phyloP scores from a whole-genome alignment of 1,140 invertebrate genomes.

The Ceratina australensis region DNA sequence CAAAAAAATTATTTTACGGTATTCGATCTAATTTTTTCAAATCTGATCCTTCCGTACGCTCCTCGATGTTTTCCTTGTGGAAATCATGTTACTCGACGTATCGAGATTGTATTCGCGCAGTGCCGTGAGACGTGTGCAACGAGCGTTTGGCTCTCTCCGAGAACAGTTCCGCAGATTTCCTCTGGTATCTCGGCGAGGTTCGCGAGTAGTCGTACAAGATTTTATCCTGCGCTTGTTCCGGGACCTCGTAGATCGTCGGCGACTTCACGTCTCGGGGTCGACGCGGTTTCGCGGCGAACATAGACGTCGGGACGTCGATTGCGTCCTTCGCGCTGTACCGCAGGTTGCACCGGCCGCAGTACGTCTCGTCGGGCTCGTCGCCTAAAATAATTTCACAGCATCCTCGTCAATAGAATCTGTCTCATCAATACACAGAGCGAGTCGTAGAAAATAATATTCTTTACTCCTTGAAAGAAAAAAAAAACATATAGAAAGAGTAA shows the following conservation, averaged over 20 bases:
- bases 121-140: constrained; percentile 18
- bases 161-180: constrained; percentile 23
- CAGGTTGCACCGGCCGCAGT: constrained; percentile 38
- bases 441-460: neutral
- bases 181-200: constrained; percentile 31
- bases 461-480: too few relatives aligned
- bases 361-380: constrained; percentile 40
- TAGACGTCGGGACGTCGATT: constrained; percentile 20
- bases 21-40: neutral
- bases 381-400: constrained; percentile 27
- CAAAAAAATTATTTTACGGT: too few relatives aligned
- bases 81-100: constrained; percentile 29
- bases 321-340: constrained; percentile 24
- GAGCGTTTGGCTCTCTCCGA: constrained; percentile 36
- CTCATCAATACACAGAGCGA: too few relatives aligned
- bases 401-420: too few relatives aligned
- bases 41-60: neutral
- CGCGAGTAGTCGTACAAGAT: constrained; percentile 28
- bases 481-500: too few relatives aligned
- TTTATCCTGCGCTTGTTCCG: constrained; percentile 41
- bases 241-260: constrained; percentile 38
- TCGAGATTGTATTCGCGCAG: constrained; percentile 21
- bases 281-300: constrained; percentile 37
- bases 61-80: neutral
- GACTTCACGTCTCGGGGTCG: constrained; percentile 40